phyloP scores from a whole-genome alignment of 2,113 vertebrate genomes.

The Dendropsophus ebraccatus region DNA sequence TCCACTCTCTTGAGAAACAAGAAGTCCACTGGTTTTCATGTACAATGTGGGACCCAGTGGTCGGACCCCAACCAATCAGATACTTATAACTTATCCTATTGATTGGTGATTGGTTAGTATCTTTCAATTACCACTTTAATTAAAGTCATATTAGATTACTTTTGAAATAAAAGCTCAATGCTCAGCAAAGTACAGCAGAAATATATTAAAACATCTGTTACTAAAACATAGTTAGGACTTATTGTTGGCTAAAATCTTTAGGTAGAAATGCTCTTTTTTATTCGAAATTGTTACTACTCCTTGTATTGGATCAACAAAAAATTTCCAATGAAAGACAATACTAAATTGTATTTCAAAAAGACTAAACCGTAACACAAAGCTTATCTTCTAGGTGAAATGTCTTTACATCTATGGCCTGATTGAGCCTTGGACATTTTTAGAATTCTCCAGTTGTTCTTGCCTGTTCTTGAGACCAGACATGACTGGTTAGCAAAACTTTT shows the following conservation, averaged over 20 bases:
- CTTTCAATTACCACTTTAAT: no score
- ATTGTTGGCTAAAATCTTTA: not conserved
- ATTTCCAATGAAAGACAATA: not conserved
- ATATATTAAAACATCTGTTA: not conserved
- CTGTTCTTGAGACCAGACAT: not conserved
- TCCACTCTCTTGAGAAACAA: no score
- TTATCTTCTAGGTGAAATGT: not conserved
- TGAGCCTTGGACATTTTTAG: not conserved
- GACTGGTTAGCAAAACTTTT: not conserved
- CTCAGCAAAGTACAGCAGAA: not conserved
- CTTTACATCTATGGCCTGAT: not conserved
- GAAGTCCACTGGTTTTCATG: no score
- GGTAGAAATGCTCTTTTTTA: not conserved
- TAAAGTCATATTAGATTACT: no score
- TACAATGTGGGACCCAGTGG: no score
- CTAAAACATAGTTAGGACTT: not conserved
- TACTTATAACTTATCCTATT: no score
- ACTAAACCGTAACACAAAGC: not conserved
- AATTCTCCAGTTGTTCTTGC: not conserved
- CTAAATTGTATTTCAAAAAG: not conserved
- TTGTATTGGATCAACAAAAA: not conserved
- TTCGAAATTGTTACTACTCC: not conserved
- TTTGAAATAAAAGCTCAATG: no score
- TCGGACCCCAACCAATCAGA: no score
- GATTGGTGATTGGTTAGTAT: no score